Evolutionary conservation across 2,113 vertebrate genomes (phyloP).

Genomic region (Echinops telfairi): DNA sequence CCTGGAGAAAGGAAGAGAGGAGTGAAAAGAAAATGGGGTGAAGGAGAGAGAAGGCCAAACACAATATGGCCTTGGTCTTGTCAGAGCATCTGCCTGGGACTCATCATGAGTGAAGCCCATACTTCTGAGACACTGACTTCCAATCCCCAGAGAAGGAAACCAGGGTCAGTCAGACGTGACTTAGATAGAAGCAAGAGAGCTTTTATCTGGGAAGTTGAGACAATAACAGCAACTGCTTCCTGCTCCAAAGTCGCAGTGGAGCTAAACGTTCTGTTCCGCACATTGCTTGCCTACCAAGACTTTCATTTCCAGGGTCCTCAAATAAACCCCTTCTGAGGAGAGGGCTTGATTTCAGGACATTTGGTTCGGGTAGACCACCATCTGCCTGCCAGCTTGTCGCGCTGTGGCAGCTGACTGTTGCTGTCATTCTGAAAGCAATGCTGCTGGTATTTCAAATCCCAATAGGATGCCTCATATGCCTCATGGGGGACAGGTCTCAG

Average conservation of each 20-base stretch:
- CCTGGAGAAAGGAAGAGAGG: constrained; percentile 3
- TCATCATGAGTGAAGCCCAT: background rate
- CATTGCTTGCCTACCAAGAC: background rate
- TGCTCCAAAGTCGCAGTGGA: background rate
- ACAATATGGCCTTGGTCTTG: background rate
- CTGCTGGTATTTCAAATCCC: background rate
- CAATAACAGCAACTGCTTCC: background rate
- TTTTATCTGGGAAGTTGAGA: background rate
- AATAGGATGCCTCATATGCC: background rate
- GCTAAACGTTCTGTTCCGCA: background rate
- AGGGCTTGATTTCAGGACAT: background rate
- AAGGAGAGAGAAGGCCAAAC: constrained; percentile 20
- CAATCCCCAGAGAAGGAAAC: background rate
- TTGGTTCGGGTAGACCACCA: background rate
- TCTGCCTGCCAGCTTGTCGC: background rate
- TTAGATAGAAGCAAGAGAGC: background rate
- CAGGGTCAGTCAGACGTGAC: background rate
- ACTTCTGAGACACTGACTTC: background rate
- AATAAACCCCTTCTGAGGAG: background rate
- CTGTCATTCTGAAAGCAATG: background rate
- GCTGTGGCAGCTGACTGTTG: background rate
- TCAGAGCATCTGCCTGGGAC: background rate
- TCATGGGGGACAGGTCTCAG: background rate
- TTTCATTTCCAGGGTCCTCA: background rate
- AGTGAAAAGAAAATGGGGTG: background rate